Evolutionary conservation across 2,888 invertebrate genomes (phyloP).

Genomic region (Patella pellucida): DNA sequence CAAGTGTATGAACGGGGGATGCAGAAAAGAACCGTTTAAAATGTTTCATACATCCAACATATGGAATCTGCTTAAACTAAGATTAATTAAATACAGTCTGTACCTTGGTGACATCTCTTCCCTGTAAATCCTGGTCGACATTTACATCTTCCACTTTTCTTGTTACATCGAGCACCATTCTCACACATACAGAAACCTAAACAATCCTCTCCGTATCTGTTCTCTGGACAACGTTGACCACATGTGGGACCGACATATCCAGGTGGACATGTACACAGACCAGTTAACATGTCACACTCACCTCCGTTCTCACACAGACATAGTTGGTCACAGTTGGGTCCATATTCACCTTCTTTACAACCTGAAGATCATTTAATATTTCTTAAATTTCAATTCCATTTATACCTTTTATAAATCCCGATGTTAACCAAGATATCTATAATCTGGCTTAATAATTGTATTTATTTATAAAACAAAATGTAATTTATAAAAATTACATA

Average conservation of each 20-base stretch:
- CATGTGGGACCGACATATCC: slow-evolving; percentile 65
- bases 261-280: slow-evolving; percentile 63
- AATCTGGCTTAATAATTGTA: neutral
- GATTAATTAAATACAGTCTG: slow-evolving; percentile 15
- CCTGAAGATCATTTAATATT: slow-evolving; percentile 41
- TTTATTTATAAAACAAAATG: neutral
- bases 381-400: neutral
- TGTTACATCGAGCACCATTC: slow-evolving; percentile 64
- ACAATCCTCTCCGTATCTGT: slow-evolving; percentile 64
- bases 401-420: neutral
- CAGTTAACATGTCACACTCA: slow-evolving; percentile 60
- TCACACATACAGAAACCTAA: slow-evolving; percentile 59
- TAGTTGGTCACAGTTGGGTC: slow-evolving; percentile 60
- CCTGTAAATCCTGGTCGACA: slow-evolving; percentile 73
- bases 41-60: too few species aligned
- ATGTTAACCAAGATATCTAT: neutral
- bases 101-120: slow-evolving; percentile 64
- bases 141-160: slow-evolving; percentile 81
- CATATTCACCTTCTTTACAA: slow-evolving; percentile 59
- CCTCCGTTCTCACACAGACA: slow-evolving; percentile 71
- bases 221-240: slow-evolving; percentile 53
- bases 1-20: too few species aligned
- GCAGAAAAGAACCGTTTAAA: too few species aligned
- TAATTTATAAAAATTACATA: neutral
- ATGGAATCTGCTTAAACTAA: too few species aligned